Base-by-base conservation (phyloP, 1,140 invertebrate species). In the Cyclina sinensis region DNA sequence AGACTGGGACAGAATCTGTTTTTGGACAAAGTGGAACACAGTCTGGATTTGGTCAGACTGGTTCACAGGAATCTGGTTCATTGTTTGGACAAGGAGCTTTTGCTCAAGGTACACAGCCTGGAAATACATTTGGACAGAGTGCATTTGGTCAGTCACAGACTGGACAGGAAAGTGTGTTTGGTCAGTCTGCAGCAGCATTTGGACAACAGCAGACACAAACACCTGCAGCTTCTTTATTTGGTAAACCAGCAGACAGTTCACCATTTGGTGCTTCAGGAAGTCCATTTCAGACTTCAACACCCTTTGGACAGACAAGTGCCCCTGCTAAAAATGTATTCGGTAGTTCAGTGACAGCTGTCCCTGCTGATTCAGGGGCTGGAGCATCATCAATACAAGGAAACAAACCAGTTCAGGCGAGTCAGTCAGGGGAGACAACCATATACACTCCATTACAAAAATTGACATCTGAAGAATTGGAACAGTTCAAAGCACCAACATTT, bases 401-500 rank as follows among this genome's bases (percentile, higher is more conserved):
- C 18, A 30, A 27, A 46, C 79, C 79, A 59, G 43, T 46, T 11
- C 16, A 27, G 5, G 51, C 32, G 18, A 62, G 21, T 39, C 24
- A 27, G 30, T 59, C 79, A 39, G 65, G 30, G 14, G 57, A 73
- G 39, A 73, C 39, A 32, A 51, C 27, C 35, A 48, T 39, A 32
- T 93, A 93, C 46, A 93, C 91, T 0, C 84, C 90, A 27, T 14
- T 93, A 30, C 90, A 91, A n/a, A 83, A 91, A 70, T 62, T 93
- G 21, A 91, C 89, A 14, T 16, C 37, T 37, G 88, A 91, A 57
- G 93, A 93, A 85, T 39, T 86, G 32, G 89, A 88, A 85, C 89
- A 90, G 24, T 93, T 91, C 82, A 79, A 89, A 83, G 92, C 92
- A n/a, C 74, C 88, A 51, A 92, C 86, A 43, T 93, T 93, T 82